Conservation (phyloP, 2,888 invertebrate species). For the Neoaliturus tenellus region DNA sequence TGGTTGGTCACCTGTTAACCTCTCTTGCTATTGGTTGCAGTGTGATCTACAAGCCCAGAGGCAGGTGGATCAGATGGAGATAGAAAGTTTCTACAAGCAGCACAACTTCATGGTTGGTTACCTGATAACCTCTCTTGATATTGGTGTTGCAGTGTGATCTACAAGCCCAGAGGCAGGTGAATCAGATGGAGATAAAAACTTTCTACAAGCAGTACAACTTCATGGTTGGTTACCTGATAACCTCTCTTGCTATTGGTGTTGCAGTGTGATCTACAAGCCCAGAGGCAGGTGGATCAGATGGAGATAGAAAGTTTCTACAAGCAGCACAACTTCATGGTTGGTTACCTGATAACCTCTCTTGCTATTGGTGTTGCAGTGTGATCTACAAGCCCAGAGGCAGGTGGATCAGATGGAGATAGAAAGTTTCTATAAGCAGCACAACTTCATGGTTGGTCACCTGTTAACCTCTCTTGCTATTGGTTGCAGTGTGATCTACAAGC, state of each 20-base stretch:
- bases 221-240: neutral
- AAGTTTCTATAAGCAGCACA: constrained; percentile 74
- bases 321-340: too few relatives aligned
- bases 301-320: constrained; percentile 75
- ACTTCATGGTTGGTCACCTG: constrained; percentile 76
- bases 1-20: too few relatives aligned
- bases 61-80: constrained; percentile 74
- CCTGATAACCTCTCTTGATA: too few relatives aligned
- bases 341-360: neutral
- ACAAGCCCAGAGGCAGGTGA: constrained; percentile 73
- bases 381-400: constrained; percentile 72
- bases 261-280: constrained; percentile 73
- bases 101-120: neutral
- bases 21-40: too few relatives aligned
- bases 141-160: constrained; percentile 72
- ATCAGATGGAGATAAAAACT: constrained; percentile 74
- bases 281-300: constrained; percentile 74
- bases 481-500: constrained; percentile 74
- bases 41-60: constrained; percentile 74
- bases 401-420: constrained; percentile 76
- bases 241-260: too few relatives aligned
- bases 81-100: constrained; percentile 74
- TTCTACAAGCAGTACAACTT: constrained; percentile 70
- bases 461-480: neutral
- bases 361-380: constrained; percentile 72